Conservation (phyloP, 2,888 invertebrate species). For the Drosophila longiperda region DNA sequence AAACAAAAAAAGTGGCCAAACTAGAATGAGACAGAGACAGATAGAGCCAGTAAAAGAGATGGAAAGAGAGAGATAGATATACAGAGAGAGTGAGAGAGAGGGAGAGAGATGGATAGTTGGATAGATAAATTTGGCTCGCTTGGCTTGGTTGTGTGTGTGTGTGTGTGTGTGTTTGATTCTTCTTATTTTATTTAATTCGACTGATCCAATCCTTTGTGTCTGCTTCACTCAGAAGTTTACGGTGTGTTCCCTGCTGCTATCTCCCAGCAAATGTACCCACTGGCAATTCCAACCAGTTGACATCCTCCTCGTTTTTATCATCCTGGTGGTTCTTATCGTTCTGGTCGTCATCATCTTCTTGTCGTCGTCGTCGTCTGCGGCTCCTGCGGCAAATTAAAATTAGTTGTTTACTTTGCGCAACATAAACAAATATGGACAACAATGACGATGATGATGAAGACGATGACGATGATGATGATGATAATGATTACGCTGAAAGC, state of each 20-base stretch:
- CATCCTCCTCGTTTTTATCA: slow-evolving; percentile 22
- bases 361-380: slow-evolving; percentile 65
- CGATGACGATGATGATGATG: slow-evolving; percentile 31
- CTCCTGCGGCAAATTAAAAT: slow-evolving; percentile 81
- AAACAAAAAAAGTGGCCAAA: slow-evolving; percentile 16
- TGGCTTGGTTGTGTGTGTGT: slow-evolving; percentile 53
- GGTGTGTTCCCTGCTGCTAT: slow-evolving; percentile 1
- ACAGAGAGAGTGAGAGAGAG: background rate
- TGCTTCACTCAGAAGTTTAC: slow-evolving; percentile 7
- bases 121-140: slow-evolving; percentile 54
- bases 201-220: slow-evolving; percentile 64
- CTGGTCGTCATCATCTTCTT: slow-evolving; percentile 45
- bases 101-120: slow-evolving; percentile 1
- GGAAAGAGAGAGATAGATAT: slow-evolving; percentile 5
- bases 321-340: slow-evolving; percentile 20
- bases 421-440: slow-evolving; percentile 78
- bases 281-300: slow-evolving; percentile 33
- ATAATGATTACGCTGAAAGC: slow-evolving; percentile 25
- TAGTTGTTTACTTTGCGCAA: slow-evolving; percentile 80
- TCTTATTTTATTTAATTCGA: slow-evolving; percentile 61
- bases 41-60: background rate
- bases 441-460: slow-evolving; percentile 35
- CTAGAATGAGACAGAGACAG: slow-evolving; percentile 12
- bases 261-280: slow-evolving; percentile 24
- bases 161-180: slow-evolving; percentile 41